Conservation (phyloP, 2,888 invertebrate genomes). For the Slavum lentiscoides region DNA sequence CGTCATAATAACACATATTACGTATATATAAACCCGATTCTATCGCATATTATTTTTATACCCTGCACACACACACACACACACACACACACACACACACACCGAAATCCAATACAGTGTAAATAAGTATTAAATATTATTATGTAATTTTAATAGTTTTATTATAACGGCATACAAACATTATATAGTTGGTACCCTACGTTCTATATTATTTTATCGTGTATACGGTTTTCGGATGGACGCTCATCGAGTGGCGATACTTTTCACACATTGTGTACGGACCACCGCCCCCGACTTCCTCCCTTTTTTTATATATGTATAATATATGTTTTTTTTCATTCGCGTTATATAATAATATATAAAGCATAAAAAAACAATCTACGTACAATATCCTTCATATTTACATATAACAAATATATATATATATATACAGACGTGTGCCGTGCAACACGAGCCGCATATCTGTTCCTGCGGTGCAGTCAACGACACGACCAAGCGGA, state of each 20-base stretch:
- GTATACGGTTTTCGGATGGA: constrained; percentile 8
- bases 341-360: neutral
- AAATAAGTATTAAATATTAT: too few species aligned
- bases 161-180: neutral
- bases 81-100: too few species aligned
- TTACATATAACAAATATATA: neutral
- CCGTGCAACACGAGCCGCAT: constrained; percentile 4
- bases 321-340: neutral
- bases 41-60: too few species aligned
- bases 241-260: neutral
- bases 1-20: too few species aligned
- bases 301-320: constrained; percentile 8
- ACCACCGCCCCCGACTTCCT: constrained; percentile 14
- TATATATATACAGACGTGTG: neutral
- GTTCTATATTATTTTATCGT: neutral
- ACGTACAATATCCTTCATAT: neutral
- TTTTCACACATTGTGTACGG: neutral
- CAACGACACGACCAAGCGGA: constrained; percentile 21
- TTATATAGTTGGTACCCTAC: neutral
- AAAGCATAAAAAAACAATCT: neutral
- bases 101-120: too few species aligned
- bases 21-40: too few species aligned
- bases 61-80: too few species aligned
- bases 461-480: neutral
- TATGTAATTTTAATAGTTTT: too few species aligned